phyloP scores from a whole-genome alignment of 2,113 vertebrate species.

The Herpetotheres cachinnans region DNA sequence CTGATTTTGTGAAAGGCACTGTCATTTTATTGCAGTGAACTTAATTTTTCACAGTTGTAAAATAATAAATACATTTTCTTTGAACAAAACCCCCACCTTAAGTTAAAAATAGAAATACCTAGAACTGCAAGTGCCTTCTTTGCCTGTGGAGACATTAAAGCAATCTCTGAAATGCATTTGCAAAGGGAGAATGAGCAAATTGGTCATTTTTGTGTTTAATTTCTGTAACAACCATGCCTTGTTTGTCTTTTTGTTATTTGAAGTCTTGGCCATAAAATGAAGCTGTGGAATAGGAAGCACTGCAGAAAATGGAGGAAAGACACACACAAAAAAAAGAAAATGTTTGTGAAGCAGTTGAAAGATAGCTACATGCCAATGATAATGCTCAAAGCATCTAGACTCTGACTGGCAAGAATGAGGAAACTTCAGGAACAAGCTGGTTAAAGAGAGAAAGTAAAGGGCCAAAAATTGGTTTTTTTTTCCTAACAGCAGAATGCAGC shows the following conservation, averaged over 20 bases:
- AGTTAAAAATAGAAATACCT: neutral
- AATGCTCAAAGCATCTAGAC: neutral
- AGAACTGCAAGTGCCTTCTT: neutral
- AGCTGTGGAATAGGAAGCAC: neutral
- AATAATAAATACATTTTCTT: neutral
- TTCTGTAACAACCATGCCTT: neutral
- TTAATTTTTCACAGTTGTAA: neutral
- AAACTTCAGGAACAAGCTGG: neutral
- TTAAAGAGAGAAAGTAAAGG: neutral
- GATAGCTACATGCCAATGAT: neutral
- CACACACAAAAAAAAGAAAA: neutral
- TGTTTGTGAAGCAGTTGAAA: neutral
- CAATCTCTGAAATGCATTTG: neutral
- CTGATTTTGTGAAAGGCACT: neutral
- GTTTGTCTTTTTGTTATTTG: neutral
- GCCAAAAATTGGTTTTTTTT: neutral
- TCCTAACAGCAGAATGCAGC: neutral
- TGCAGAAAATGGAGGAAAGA: neutral
- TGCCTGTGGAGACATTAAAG: neutral
- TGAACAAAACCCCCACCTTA: neutral
- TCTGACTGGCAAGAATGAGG: neutral
- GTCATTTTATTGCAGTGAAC: neutral
- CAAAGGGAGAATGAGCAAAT: neutral
- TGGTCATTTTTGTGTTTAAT: neutral
- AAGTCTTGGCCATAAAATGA: neutral